phyloP scores from a whole-genome alignment of 2,888 invertebrate species.

The Chelonus formosanus region DNA sequence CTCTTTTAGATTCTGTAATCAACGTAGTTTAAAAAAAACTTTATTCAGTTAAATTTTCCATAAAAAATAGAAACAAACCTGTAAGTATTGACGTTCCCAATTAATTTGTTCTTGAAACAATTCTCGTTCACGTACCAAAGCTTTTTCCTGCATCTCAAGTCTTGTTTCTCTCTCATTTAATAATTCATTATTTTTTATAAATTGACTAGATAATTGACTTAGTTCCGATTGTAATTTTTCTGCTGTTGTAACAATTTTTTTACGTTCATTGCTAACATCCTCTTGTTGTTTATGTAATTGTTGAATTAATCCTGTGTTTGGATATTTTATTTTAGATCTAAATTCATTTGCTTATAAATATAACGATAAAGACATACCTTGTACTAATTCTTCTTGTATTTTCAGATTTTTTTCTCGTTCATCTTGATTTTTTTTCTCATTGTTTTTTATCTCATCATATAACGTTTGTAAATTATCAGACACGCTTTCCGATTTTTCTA shows the following conservation, averaged over 20 bases:
- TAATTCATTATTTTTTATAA: slow-evolving; percentile 48
- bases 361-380: slow-evolving; percentile 45
- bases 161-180: slow-evolving; percentile 50
- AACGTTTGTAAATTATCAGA: slow-evolving; percentile 49
- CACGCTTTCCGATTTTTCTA: slow-evolving; percentile 51
- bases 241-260: slow-evolving; percentile 48
- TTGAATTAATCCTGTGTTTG: slow-evolving; percentile 48
- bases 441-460: slow-evolving; percentile 48
- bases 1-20: slow-evolving; percentile 51
- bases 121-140: slow-evolving; percentile 53
- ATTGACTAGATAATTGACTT: slow-evolving; percentile 47
- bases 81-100: slow-evolving; percentile 56
- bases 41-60: background rate
- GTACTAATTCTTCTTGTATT: slow-evolving; percentile 51
- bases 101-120: slow-evolving; percentile 56
- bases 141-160: slow-evolving; percentile 49
- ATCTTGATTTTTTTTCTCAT: slow-evolving; percentile 44
- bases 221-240: slow-evolving; percentile 50
- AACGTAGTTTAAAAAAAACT: slow-evolving; percentile 19
- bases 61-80: slow-evolving; percentile 37
- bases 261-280: slow-evolving; percentile 47
- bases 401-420: slow-evolving; percentile 47
- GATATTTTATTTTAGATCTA: background rate
- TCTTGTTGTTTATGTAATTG: slow-evolving; percentile 52
- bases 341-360: too few relatives aligned